Evolutionary conservation across 2,113 vertebrate genomes (phyloP).

Genomic region (Phaethon lepturus): DNA sequence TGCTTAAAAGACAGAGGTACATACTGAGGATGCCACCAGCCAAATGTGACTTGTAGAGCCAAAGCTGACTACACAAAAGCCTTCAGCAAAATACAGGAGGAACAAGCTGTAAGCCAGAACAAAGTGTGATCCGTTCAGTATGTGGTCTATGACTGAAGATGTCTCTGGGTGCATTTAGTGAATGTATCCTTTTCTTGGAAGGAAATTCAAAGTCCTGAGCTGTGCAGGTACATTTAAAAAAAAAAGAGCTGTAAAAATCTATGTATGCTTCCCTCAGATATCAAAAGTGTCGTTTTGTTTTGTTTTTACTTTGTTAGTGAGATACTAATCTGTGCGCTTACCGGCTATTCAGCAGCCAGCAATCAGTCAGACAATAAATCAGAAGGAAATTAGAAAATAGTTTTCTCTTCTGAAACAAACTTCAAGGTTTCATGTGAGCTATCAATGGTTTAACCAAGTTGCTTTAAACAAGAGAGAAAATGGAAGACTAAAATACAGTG

Average conservation of each 20-base stretch:
- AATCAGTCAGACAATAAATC: neutral
- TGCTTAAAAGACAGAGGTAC: neutral
- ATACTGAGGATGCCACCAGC: neutral
- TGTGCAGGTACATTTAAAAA: neutral
- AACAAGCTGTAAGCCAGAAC: neutral
- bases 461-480: neutral
- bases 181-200: neutral
- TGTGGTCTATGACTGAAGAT: neutral
- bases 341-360: neutral
- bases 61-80: neutral
- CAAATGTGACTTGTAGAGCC: neutral
- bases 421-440: neutral
- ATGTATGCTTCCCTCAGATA: neutral
- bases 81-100: neutral
- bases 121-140: neutral
- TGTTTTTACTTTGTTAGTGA: neutral
- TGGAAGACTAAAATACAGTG: neutral
- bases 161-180: neutral
- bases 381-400: neutral
- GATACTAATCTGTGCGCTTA: neutral
- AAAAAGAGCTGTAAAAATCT: neutral
- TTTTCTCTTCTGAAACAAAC: constrained; percentile 3
- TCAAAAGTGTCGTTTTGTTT: neutral
- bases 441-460: neutral
- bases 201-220: neutral